Conservation (phyloP, 2,888 invertebrate genomes). For the Heliothis peltigera region DNA sequence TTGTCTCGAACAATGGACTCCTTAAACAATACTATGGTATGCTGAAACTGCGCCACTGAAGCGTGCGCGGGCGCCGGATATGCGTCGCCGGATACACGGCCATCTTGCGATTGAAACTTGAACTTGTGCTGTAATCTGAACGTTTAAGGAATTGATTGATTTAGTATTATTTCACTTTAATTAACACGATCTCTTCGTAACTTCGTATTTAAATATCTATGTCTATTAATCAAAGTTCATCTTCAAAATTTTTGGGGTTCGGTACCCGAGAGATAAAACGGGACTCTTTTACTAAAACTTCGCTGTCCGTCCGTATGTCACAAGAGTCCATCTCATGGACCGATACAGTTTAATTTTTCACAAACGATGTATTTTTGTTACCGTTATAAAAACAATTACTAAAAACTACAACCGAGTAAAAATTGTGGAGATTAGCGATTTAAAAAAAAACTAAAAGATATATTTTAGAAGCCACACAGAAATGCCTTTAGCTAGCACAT, state of each 20-base stretch:
- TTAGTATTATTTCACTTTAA: conserved; percentile 23
- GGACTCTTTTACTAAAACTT: too few species aligned
- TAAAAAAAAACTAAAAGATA: too few species aligned
- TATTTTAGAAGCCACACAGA: too few species aligned
- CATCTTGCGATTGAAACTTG: conserved; percentile 66
- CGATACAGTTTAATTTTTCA: too few species aligned
- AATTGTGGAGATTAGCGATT: too few species aligned
- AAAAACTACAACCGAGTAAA: too few species aligned
- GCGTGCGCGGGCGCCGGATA: conserved; percentile 56
- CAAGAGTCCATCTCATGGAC: too few species aligned
- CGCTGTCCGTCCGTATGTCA: too few species aligned
- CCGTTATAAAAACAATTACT: too few species aligned
- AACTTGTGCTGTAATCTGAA: conserved; percentile 58
- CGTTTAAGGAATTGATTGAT: conserved; percentile 30
- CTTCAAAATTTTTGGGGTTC: too few species aligned
- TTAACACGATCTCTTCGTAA: neutral
- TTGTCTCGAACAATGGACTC: conserved; percentile 55
- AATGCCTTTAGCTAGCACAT: neutral
- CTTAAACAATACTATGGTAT: conserved; percentile 56
- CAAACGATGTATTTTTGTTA: too few species aligned
- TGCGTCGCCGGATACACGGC: conserved; percentile 49
- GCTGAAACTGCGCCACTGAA: conserved; percentile 64
- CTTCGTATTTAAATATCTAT: neutral
- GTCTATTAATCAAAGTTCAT: neutral
- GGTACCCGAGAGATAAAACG: too few species aligned